Evolutionary conservation across 2,888 invertebrate genomes (phyloP).

Genomic region (Idaea dimidiata): DNA sequence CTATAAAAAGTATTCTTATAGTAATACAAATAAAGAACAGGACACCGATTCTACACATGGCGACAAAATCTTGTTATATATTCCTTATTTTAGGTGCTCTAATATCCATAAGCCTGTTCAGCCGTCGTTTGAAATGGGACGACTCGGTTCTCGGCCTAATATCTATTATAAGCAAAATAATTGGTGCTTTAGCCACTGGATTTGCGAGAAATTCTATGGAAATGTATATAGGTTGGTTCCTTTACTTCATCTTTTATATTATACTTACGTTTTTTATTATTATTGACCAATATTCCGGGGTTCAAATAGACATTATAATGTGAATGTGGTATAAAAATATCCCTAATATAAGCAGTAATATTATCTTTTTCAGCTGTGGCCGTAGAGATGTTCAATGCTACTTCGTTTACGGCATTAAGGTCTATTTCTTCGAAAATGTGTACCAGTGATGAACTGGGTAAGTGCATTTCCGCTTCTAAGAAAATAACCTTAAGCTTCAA

Average conservation of each 20-base stretch:
- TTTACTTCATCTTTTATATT: constrained; percentile 1
- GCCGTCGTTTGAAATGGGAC: constrained; percentile 60
- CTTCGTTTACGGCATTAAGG: constrained; percentile 87
- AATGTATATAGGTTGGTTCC: constrained; percentile 61
- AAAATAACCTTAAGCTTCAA: not conserved
- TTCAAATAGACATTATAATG: constrained; percentile 7
- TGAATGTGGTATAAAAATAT: constrained; percentile 1
- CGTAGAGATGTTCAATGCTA: constrained; percentile 86
- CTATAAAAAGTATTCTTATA: not conserved
- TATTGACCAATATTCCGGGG: constrained; percentile 6
- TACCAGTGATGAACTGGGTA: constrained; percentile 85
- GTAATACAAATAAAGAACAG: not conserved
- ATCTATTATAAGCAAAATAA: constrained; percentile 59
- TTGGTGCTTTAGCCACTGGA: constrained; percentile 54
- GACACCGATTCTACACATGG: not conserved
- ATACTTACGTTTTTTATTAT: not conserved
- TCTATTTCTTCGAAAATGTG: constrained; percentile 88
- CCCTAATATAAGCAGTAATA: constrained; percentile 1
- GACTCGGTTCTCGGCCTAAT: constrained; percentile 64
- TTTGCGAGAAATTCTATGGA: constrained; percentile 53
- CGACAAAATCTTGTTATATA: not conserved
- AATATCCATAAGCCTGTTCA: constrained; percentile 66
- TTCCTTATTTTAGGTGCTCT: constrained; percentile 52
- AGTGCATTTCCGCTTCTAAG: constrained; percentile 31
- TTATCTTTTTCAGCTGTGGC: constrained; percentile 79